Percentiles rank a stretch among this genome's conserved stretches.
Evolutionary conservation across 2,797 vertebrate species (phyloP).

Genomic region (Carduelis carduelis): DNA sequence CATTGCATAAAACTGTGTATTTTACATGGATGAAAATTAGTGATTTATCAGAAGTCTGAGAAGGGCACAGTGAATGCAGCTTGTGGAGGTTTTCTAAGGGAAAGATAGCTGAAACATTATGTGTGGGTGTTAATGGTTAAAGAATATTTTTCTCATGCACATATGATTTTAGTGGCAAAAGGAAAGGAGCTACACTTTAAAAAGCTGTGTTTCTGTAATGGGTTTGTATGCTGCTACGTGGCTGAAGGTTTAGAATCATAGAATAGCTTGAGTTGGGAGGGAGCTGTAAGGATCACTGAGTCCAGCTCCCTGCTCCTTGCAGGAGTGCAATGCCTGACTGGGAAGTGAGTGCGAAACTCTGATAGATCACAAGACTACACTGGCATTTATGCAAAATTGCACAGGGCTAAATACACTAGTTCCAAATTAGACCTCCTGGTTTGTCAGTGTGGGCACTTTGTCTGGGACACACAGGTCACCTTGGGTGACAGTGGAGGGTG

Average conservation of each 20-base stretch:
- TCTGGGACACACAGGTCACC: not conserved
- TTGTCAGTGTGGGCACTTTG: not conserved
- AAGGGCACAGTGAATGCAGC: not conserved
- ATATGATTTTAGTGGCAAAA: not conserved
- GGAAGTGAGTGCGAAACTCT: not conserved
- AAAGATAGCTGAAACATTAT: not conserved
- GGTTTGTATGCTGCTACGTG: not conserved
- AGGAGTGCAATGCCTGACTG: not conserved
- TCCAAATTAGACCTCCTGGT: not conserved
- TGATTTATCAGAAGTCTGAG: not conserved
- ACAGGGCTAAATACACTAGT: not conserved
- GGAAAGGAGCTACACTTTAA: not conserved
- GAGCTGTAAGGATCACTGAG: not conserved
- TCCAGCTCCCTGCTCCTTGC: not conserved
- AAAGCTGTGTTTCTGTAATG: not conserved
- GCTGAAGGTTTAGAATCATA: not conserved
- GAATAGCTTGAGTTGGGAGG: not conserved
- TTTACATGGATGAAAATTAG: not conserved
- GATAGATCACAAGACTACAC: not conserved
- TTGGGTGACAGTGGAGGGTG: not conserved
- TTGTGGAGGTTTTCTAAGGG: not conserved
- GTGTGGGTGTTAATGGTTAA: slow-evolving; percentile 20
- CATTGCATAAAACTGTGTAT: not conserved
- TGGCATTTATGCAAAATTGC: not conserved
- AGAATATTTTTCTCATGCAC: not conserved